A percentile compares a stretch with the other conserved stretches of the same genome.
phyloP scores from a whole-genome alignment of 2,797 vertebrate genomes.

The Acomys russatus region DNA sequence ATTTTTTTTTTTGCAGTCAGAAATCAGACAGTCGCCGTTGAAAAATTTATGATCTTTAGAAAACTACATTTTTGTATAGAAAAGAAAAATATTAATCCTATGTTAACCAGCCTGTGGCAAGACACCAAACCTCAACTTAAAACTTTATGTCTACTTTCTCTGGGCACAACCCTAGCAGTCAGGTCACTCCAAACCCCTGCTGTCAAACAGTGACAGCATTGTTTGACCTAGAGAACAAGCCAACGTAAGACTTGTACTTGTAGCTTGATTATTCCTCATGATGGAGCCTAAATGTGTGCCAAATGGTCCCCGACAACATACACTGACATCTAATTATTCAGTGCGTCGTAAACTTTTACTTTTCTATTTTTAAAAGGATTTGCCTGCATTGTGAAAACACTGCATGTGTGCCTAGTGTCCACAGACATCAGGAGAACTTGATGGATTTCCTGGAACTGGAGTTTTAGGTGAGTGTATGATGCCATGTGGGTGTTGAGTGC shows the following conservation, averaged over 20 bases:
- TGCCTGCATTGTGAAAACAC: neutral
- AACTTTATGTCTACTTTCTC: conserved; percentile 57
- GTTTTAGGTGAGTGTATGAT: neutral
- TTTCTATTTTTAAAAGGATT: neutral
- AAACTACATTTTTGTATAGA: conserved; percentile 79
- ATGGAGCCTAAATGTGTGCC: neutral
- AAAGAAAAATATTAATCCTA: conserved; percentile 82
- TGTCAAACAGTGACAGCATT: neutral
- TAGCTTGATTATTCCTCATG: neutral
- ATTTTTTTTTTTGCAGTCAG: conserved; percentile 62
- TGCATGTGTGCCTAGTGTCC: neutral
- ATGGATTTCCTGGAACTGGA: neutral
- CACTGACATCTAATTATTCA: neutral
- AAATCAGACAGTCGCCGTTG: conserved; percentile 76
- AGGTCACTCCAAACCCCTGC: neutral
- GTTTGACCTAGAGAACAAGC: neutral
- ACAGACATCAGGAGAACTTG: neutral
- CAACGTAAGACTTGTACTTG: neutral
- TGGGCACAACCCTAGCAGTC: neutral
- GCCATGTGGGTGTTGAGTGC: neutral
- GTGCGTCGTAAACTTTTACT: conserved; percentile 12
- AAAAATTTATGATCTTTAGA: conserved; percentile 82
- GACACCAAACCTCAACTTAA: conserved; percentile 55
- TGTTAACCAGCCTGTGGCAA: conserved; percentile 72
- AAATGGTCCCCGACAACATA: conserved; percentile 21